Conservation (phyloP, 2,888 invertebrate species). For the Sminthurides aquaticus region DNA sequence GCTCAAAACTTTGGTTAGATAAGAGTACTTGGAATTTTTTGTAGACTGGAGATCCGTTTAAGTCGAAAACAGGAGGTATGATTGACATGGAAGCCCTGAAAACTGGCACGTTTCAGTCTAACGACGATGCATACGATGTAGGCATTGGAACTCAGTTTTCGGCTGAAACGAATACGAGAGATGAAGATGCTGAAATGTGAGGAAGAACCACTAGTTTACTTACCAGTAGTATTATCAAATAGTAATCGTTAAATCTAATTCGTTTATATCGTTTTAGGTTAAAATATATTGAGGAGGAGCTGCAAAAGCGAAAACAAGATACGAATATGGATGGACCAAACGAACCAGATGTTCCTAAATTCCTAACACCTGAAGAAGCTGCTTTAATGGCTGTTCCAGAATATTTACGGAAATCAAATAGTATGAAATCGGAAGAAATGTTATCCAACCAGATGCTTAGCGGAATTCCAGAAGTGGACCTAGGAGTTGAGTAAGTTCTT, state of each 20-base stretch:
- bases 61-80: constrained; percentile 76
- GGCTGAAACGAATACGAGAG: constrained; percentile 93
- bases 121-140: constrained; percentile 84
- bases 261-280: constrained; percentile 50
- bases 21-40: too few species aligned
- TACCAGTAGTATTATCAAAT: not conserved
- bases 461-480: constrained; percentile 97
- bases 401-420: constrained; percentile 74
- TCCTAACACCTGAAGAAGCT: constrained; percentile 81
- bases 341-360: constrained; percentile 48
- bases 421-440: constrained; percentile 93
- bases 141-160: constrained; percentile 96
- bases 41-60: constrained; percentile 63
- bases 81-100: constrained; percentile 80
- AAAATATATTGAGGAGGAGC: constrained; percentile 77
- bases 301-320: constrained; percentile 49
- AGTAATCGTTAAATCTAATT: not conserved
- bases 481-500: constrained; percentile 79
- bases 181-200: constrained; percentile 97
- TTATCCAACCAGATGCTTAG: constrained; percentile 99
- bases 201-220: not conserved
- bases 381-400: constrained; percentile 83
- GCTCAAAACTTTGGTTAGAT: too few species aligned
- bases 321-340: constrained; percentile 47
- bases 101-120: constrained; percentile 66